phyloP scores from a whole-genome alignment of 2,797 vertebrate species.

The Hypotaenidia okinawae region DNA sequence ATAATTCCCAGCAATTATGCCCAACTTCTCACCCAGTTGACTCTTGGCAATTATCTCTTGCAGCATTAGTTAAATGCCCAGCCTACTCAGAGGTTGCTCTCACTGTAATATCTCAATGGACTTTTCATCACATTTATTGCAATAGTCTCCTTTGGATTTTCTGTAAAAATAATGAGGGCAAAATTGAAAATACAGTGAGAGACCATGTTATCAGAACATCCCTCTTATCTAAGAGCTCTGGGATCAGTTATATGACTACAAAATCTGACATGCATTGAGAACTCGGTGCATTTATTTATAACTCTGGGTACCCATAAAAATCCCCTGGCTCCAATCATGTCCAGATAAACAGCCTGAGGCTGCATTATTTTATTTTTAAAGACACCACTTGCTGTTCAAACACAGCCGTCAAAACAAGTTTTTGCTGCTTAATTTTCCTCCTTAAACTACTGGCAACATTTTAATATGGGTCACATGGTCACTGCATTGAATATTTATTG shows the following conservation, averaged over 20 bases:
- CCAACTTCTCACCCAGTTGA: background rate
- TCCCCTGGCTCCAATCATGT: background rate
- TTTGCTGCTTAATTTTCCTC: background rate
- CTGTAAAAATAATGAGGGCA: slow-evolving; percentile 22
- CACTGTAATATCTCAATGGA: background rate
- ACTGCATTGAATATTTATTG: background rate
- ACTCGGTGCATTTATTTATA: slow-evolving; percentile 2
- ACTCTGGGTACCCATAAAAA: background rate
- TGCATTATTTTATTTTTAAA: slow-evolving; percentile 43
- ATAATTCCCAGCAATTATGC: background rate
- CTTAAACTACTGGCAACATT: background rate
- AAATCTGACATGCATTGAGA: slow-evolving; percentile 16
- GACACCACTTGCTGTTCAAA: background rate
- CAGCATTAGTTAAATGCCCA: slow-evolving; percentile 5
- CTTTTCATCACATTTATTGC: slow-evolving; percentile 19
- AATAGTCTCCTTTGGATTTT: background rate
- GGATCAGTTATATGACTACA: background rate
- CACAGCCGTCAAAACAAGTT: background rate
- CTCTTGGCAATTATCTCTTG: background rate
- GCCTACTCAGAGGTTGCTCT: background rate
- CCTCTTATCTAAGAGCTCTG: background rate
- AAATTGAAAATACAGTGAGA: background rate
- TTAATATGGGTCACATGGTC: background rate
- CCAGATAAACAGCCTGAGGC: slow-evolving; percentile 18
- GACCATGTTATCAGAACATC: background rate